Evolutionary conservation across 2,113 vertebrate species (phyloP).

Genomic region (Anas platyrhynchos): DNA sequence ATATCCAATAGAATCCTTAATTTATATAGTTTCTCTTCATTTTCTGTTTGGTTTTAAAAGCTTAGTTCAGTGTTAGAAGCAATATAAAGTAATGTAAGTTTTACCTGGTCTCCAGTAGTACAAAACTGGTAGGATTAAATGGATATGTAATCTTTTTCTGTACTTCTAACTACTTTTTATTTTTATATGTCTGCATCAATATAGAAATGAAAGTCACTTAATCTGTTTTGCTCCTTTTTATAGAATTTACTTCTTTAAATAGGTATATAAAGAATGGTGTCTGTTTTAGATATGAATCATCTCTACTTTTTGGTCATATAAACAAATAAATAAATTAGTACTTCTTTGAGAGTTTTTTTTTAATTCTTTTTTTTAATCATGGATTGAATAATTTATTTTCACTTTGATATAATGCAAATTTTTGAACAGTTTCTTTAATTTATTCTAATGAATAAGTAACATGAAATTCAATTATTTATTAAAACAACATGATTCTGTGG

Average conservation of each 20-base stretch:
- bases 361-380: not conserved
- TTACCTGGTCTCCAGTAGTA: not conserved
- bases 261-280: not conserved
- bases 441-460: not conserved
- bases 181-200: not conserved
- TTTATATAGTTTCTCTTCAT: not conserved
- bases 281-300: not conserved
- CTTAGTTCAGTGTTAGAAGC: not conserved
- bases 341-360: not conserved
- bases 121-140: not conserved
- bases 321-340: not conserved
- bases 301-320: not conserved
- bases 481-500: not conserved
- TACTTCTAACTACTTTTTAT: not conserved
- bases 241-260: not conserved
- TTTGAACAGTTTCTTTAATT: not conserved
- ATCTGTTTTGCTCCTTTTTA: not conserved
- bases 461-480: not conserved
- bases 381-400: not conserved
- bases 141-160: not conserved
- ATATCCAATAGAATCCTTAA: conserved; percentile 19
- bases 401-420: not conserved
- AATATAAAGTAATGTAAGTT: not conserved
- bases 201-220: not conserved
- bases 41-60: conserved; percentile 33